phyloP scores from a whole-genome alignment of 2,888 invertebrate species.

The Uropetala carovei region DNA sequence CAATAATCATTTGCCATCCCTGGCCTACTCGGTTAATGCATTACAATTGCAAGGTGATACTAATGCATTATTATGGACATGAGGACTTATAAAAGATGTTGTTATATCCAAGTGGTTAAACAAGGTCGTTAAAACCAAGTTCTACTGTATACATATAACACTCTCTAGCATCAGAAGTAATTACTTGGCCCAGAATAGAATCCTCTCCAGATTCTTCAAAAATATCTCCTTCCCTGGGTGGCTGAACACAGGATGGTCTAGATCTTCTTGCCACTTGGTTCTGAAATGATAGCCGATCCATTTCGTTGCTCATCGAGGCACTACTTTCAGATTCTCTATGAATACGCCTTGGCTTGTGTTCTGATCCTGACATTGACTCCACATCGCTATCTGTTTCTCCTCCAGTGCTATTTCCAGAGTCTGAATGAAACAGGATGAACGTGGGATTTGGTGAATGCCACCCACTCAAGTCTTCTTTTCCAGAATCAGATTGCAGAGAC shows the following conservation, averaged over 20 bases:
- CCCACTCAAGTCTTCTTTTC: conserved; percentile 36
- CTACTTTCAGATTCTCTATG: conserved; percentile 67
- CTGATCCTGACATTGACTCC: conserved; percentile 65
- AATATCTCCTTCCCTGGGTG: conserved; percentile 66
- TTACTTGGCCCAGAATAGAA: conserved; percentile 76
- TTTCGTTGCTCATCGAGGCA: conserved; percentile 68
- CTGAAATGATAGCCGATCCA: conserved; percentile 68
- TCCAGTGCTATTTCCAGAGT: conserved; percentile 51
- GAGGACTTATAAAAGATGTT: no score
- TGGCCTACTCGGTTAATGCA: no score
- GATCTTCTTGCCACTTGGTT: conserved; percentile 70
- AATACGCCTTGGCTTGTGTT: conserved; percentile 64
- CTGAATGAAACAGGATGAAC: conserved; percentile 55
- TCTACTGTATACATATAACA: no score
- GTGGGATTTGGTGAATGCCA: conserved; percentile 51
- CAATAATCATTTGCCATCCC: no score
- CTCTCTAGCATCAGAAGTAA: neutral
- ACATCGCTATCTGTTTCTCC: conserved; percentile 59
- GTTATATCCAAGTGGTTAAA: no score
- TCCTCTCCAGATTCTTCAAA: conserved; percentile 71
- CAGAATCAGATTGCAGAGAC: conserved; percentile 40
- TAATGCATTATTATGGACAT: no score
- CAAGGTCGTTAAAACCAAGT: no score
- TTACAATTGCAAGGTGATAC: no score
- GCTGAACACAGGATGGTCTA: conserved; percentile 73